These are phyloP conservation scores for Gambusia affinis DNA, from an alignment of 2,113 vertebrate species.

Conservation along the genomic window DNA sequence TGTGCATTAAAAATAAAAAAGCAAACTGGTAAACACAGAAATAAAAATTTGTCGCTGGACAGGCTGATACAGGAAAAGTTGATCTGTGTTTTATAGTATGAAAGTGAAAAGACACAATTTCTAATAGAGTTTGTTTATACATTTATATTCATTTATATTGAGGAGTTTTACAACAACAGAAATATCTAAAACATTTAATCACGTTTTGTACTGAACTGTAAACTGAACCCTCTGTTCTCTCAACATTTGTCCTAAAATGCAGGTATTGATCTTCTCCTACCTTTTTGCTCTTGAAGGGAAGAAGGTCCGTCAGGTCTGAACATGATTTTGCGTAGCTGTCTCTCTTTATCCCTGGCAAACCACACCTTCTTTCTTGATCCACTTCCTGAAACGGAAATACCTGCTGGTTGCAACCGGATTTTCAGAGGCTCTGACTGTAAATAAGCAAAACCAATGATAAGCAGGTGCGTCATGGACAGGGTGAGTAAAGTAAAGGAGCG, in stretches of 20 bases:
- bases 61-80: background rate
- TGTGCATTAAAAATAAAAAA: slow-evolving; percentile 1
- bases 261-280: slow-evolving; percentile 29
- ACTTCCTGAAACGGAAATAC: background rate
- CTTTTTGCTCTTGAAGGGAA: slow-evolving; percentile 20
- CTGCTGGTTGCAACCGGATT: background rate
- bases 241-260: background rate
- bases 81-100: background rate
- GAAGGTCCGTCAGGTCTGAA: slow-evolving; percentile 54
- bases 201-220: background rate
- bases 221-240: background rate
- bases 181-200: too few species aligned
- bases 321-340: slow-evolving; percentile 17
- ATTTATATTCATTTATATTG: background rate
- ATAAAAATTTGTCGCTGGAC: background rate
- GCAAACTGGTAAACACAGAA: slow-evolving; percentile 19
- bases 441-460: background rate
- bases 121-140: background rate
- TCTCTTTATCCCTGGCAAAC: slow-evolving; percentile 17
- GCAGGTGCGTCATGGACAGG: background rate
- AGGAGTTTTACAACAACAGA: background rate
- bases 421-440: background rate
- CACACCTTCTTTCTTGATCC: slow-evolving; percentile 29
- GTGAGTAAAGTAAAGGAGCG: background rate
- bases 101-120: background rate